Base-by-base conservation (phyloP, 2,888 invertebrate genomes). In the Zaprionus bogoriensis region DNA sequence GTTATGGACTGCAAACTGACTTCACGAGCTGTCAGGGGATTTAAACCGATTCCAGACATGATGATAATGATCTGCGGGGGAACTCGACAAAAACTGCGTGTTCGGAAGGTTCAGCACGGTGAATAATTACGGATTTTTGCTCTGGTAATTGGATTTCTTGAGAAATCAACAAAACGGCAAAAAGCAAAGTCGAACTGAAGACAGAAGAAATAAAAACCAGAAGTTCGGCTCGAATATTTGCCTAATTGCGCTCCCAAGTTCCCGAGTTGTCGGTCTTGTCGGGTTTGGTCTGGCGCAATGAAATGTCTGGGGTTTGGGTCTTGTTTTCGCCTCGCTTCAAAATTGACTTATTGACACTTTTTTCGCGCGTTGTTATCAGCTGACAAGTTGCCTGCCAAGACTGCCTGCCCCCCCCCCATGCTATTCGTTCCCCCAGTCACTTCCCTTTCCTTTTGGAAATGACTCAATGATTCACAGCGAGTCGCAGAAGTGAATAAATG, bases 301-400 rank as follows among this genome's bases (percentile, higher is more conserved):
- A 20, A n/a, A 12, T 38, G 2, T n/a, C 23, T 41, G 22, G 14
- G 25, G 10, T 19, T 42, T 36, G 42, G 27, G 20, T 27, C 42
- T 57, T 32, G 28, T 61, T 39, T 32, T 23, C n/a, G n/a, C n/a
- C n/a, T n/a, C n/a, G 41, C 36, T 53, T 39, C 19, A 32, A 57
- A 47, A 57, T 66, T 70, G 61, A 53, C 53, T 61, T 67, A 71
- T 70, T 71, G 67, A 22, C 32, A 36, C 32, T 66, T 70, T 25
- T 57, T 36, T 9, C 23, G 19, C 17, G 19, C 32, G 17, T 44
- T 60, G 50, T 71, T 70, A 70, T 70, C 70, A 70, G 71, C 50
- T 55, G 46, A 27, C 23, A 10, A 10, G 17, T n/a, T 10, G 22
- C n/a, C 23, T 36, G 19, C 7, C 14, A n/a, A n/a, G n/a, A 12